phyloP scores from a whole-genome alignment of 2,797 vertebrate genomes.

The Enteromius unitaeniatus region DNA sequence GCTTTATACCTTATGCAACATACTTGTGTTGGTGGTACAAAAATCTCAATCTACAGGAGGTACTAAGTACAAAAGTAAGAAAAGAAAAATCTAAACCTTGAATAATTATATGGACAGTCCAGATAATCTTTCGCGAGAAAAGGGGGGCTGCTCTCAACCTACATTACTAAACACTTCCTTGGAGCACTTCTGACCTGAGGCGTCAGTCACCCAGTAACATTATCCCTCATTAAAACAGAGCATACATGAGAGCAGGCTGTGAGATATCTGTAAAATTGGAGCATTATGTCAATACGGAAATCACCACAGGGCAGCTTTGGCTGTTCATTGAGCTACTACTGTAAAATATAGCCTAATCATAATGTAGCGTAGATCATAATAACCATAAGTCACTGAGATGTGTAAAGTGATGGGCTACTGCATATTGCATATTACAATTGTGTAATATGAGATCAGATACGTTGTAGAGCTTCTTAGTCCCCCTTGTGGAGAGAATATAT shows the following conservation, averaged over 20 bases:
- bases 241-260: slow-evolving; percentile 21
- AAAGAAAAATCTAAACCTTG: background rate
- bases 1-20: background rate
- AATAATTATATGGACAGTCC: slow-evolving; percentile 5
- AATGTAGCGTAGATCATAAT: slow-evolving; percentile 24
- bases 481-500: slow-evolving; percentile 29
- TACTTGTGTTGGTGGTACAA: too few relatives aligned
- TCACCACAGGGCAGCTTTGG: slow-evolving; percentile 24
- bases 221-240: slow-evolving; percentile 42
- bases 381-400: slow-evolving; percentile 23
- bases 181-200: slow-evolving; percentile 42
- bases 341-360: slow-evolving; percentile 37
- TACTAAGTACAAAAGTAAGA: background rate
- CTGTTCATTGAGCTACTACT: background rate
- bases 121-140: slow-evolving; percentile 10
- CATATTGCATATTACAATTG: slow-evolving; percentile 35
- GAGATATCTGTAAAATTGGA: slow-evolving; percentile 32
- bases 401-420: background rate
- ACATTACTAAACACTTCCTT: slow-evolving; percentile 44
- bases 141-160: slow-evolving; percentile 30
- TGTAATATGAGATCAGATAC: slow-evolving; percentile 37
- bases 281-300: slow-evolving; percentile 34
- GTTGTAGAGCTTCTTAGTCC: slow-evolving; percentile 2
- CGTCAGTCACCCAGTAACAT: slow-evolving; percentile 34
- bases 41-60: background rate